Evolutionary conservation across 2,888 invertebrate genomes (phyloP).

Genomic region (Cactoblastis cactorum): DNA sequence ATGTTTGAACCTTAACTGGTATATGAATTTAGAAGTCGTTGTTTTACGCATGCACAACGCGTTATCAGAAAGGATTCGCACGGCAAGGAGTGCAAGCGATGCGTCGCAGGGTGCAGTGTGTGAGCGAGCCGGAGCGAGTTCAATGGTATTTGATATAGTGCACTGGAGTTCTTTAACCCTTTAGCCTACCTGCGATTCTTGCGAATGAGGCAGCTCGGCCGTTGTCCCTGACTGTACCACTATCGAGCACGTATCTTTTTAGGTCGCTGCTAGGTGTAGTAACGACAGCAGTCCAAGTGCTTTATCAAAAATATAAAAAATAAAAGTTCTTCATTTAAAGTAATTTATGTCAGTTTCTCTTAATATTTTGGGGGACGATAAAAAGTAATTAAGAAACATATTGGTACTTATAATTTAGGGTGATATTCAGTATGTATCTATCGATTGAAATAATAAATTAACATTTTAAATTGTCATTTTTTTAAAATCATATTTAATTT

Average conservation of each 20-base stretch:
- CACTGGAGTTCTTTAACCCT: constrained; percentile 78
- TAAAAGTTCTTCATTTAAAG: too few relatives aligned
- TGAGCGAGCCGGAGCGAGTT: constrained; percentile 66
- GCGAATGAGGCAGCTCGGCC: constrained; percentile 77
- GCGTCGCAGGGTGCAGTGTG: constrained; percentile 60
- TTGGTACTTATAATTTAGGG: too few relatives aligned
- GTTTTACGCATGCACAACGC: constrained; percentile 71
- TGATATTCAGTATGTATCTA: too few relatives aligned
- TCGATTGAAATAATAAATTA: too few relatives aligned
- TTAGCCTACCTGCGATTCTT: constrained; percentile 79
- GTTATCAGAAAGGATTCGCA: constrained; percentile 76
- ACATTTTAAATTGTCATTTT: too few relatives aligned
- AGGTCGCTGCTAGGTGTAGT: constrained; percentile 64
- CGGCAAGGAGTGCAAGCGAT: constrained; percentile 61
- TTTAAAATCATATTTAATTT: too few relatives aligned
- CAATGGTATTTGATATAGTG: constrained; percentile 80
- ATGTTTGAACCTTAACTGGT: constrained; percentile 3
- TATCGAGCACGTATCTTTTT: constrained; percentile 73
- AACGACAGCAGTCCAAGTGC: constrained; percentile 43
- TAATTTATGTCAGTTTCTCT: too few relatives aligned
- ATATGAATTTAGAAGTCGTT: constrained; percentile 39
- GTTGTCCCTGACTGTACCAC: constrained; percentile 74
- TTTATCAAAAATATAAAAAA: background rate
- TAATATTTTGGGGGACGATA: too few relatives aligned
- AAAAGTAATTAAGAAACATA: too few relatives aligned